phyloP scores from a whole-genome alignment of 2,888 invertebrate species.

The Mimas tiliae region DNA sequence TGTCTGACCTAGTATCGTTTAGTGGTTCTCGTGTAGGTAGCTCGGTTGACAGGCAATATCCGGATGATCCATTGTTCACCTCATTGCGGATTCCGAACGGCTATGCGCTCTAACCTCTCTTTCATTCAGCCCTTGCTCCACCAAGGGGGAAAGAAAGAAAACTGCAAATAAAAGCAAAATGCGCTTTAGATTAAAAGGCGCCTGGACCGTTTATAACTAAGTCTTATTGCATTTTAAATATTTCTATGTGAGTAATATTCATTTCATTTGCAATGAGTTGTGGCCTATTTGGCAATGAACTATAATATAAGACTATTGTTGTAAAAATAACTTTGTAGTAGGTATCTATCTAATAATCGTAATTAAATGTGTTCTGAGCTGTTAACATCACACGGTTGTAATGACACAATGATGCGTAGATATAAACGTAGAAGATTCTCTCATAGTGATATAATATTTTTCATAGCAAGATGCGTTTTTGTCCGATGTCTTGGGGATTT shows the following conservation, averaged over 20 bases:
- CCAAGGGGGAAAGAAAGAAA: conserved; percentile 52
- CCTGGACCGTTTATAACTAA: not conserved
- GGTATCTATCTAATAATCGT: not conserved
- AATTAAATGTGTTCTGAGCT: not conserved
- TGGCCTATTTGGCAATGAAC: too few relatives aligned
- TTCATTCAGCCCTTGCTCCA: conserved; percentile 55
- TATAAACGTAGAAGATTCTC: not conserved
- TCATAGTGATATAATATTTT: not conserved
- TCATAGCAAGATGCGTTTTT: conserved; percentile 3
- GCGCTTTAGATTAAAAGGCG: conserved; percentile 47
- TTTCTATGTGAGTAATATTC: too few relatives aligned
- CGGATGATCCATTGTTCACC: conserved; percentile 81
- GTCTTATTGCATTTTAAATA: conserved; percentile 1
- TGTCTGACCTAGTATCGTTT: conserved; percentile 52
- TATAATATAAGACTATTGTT: too few relatives aligned
- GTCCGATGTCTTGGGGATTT: conserved; percentile 1
- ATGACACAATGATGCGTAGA: not conserved
- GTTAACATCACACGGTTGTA: not conserved
- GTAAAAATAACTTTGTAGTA: too few relatives aligned
- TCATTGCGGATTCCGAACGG: conserved; percentile 77
- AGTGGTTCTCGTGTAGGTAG: conserved; percentile 56
- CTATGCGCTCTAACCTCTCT: conserved; percentile 56
- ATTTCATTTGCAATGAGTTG: too few relatives aligned
- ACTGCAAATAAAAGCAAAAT: conserved; percentile 57
- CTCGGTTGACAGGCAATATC: conserved; percentile 80